phyloP scores from a whole-genome alignment of 2,113 vertebrate species.

The Bufo gargarizans region DNA sequence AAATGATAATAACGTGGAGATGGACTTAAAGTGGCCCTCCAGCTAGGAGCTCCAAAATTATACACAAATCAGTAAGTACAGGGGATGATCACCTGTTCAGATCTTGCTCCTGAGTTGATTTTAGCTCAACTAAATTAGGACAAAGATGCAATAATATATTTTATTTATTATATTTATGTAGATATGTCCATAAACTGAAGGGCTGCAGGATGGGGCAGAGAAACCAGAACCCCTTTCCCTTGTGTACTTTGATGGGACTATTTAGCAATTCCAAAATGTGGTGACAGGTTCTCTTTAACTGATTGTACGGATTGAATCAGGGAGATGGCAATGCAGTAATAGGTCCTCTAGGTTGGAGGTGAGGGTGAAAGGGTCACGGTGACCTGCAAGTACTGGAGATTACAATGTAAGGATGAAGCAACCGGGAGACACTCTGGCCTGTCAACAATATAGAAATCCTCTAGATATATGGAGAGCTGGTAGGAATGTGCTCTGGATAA shows the following conservation, averaged over 20 bases:
- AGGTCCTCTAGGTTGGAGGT: background rate
- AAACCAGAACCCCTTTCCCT: no score
- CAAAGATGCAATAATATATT: no score
- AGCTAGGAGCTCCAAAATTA: no score
- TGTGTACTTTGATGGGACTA: background rate
- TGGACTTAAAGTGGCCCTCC: no score
- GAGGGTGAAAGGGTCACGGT: slow-evolving; percentile 9
- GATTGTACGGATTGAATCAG: background rate
- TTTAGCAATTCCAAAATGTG: background rate
- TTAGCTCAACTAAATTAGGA: no score
- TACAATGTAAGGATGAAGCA: slow-evolving; percentile 35
- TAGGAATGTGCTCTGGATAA: slow-evolving; percentile 35
- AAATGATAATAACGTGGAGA: no score
- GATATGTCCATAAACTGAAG: no score
- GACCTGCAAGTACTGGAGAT: background rate
- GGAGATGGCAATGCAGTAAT: background rate
- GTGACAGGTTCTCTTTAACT: background rate
- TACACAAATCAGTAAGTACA: no score
- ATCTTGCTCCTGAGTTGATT: no score
- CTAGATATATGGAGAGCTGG: background rate
- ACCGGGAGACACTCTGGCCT: slow-evolving; percentile 13
- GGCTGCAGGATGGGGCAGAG: no score
- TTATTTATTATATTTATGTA: no score
- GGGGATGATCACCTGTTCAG: no score
- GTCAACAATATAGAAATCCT: slow-evolving; percentile 8